Base-by-base conservation (phyloP, 2,113 vertebrate genomes). In the Limnothrissa miodon region DNA sequence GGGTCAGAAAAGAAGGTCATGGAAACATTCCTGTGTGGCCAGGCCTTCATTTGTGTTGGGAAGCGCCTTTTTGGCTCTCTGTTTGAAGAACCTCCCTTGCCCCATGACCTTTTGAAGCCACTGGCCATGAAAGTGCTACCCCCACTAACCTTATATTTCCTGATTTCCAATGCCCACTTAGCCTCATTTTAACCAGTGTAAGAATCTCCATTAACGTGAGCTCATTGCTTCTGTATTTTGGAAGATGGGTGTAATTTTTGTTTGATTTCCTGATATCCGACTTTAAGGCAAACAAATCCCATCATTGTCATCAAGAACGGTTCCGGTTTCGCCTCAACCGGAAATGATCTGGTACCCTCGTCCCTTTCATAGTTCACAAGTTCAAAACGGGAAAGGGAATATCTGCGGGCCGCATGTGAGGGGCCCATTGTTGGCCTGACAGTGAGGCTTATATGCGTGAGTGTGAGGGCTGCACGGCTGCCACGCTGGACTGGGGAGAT, bases 381-480 rank as follows among this genome's bases (percentile, higher is more conserved):
- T 74, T 33, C 66, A 36, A 74, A 74, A 39, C 66, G 36, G 66
- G 66, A 74, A 74, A 74, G 25, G 66, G 66, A 74, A 74, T 74
- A 74, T 74, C 10, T 36, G 9, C 66, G 10, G 29, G 4, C 29
- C 4, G 29, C 13, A 33, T 74, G 66, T 36, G 66, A 74, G 25
- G 59, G 66, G 13, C 66, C 25, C 33, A 74, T 33, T 74, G 66
- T 74, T 74, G 33, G 66, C 15, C 66, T 17, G 66, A 74, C 66
- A 74, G 33, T 11, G 66, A 33, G 11, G 66, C 29, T 29, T 74
- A 15, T 36, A 33, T 36, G 66, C 17, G 66, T 17, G 66, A 17
- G 66, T 39, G 66, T 36, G 59, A 36, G 66, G 29, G 5, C 13
- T 74, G 29, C 59, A 13, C n/a, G 33, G 59, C 29, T 36, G 66